Evolutionary conservation across 2,113 vertebrate species (phyloP), one percentile per base, ranked within the genome.

Genomic region (Copsychus sechellarum): DNA sequence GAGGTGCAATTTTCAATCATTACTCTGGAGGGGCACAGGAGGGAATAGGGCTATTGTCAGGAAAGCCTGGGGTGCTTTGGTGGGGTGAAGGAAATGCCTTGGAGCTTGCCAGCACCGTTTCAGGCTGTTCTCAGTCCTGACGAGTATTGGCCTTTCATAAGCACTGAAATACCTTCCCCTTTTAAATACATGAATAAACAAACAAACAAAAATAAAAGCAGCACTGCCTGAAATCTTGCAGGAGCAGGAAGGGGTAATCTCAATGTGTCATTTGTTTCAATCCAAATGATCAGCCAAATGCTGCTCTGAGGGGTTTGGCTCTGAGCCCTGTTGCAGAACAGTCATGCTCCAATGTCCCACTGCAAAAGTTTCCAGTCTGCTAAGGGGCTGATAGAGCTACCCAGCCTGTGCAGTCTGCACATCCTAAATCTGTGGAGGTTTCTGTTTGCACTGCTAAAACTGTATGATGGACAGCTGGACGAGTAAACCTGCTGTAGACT

Each of bases 191-290:
- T 33, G n/a, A 86, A 95, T 92, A 95, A 96, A 96, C 85, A 96
- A 96, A 96, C 78, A 96, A 97, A 94, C 90, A 92, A 95, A 94
- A 96, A 93, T 86, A 90, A 95, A 96, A 94, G 72, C 40, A 94
- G 53, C 74, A 21, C 47, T 56, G 71, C 90, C 81, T 82, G 58
- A 95, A 92, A 84, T 69, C 90, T 84, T 88, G 86, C 61, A 82
- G 88, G 76, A 85, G 76, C 0, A 8, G 36, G 62, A 62, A 83
- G 54, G 42, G 31, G 22, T 58, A 34, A 90, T 92, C 86, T 94
- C 94, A 96, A 89, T 79, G 71, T 81, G 67, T 42, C 83, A 83
- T 83, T 95, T 96, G 95, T 96, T 95, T 91, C 81, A 72, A 76
- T 56, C 67, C 88, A 78, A 95, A 92, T 36, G 42, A 86, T 60